Evolutionary conservation across 2,888 invertebrate genomes (phyloP), one percentile per base, ranked within the genome.

Genomic region (Xestoiulus laeticollis): DNA sequence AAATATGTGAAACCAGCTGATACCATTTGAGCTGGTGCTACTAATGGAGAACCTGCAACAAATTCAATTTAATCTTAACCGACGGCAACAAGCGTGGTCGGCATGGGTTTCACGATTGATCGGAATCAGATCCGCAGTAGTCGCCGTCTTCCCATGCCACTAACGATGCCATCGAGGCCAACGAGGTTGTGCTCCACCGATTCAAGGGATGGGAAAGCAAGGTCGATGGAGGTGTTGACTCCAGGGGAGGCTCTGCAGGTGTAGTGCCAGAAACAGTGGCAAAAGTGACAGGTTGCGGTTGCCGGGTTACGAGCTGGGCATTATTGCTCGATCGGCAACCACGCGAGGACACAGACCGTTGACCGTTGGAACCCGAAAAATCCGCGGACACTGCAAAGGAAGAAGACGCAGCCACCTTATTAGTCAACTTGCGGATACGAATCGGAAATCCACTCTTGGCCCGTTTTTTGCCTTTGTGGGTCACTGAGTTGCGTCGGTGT

Each of bases 121-220:
- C 59, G 1, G 59, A 59, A 59, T 59, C 59, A n/a, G 59, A 59
- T 59, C 59, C 32, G 19, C 83, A 32, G 83, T 87, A 48, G 32
- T 87, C 87, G 16, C 93, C 93, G 90, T 93, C 92, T 89, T 93
- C 92, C 94, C 94, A 94, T 48, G 94, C 94, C 89, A 95, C 93
- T 90, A 95, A 94, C 90, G 94, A 94, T 92, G 95, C 95, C 93
- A 96, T 95, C 91, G 94, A 94, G 89, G 94, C 93, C 90, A 95
- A 94, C 90, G 94, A 94, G 89, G 94, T 94, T 82, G 94, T 95
- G 92, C 95, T 95, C 95, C 95, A 95, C 0, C 95, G 94, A 90
- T 95, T 95, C 89, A 95, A 91, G 5, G 83, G 83, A 33, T 83
- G 33, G 16, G 38, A 33, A 32, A 83, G 32, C 16, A 33, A 32